Base-by-base conservation (phyloP, 2,888 invertebrate species). In the Fabriciana adippe region DNA sequence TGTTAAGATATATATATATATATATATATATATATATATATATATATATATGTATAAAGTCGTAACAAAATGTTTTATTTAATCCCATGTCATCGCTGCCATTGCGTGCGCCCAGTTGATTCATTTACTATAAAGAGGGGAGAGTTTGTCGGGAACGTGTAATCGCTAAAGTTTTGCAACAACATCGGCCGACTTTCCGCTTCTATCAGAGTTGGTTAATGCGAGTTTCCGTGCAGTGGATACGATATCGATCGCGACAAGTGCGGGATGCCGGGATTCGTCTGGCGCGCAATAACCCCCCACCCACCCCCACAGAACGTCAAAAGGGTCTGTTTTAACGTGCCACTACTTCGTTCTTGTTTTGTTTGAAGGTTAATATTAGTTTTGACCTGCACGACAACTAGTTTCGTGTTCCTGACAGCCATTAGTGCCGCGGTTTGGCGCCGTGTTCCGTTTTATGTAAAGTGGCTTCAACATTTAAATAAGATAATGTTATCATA, bases 341-440 rank as follows among this genome's bases (percentile, higher is more conserved):
- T 85, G 84, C 85, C 84, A 83, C 83, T 85, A 81, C 89, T 90
- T 90, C 89, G 89, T 88, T 90, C 89, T 89, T 89, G 88, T 91
- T 90, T 89, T 86, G 87, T 91, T 91, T 92, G 90, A 92, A 92
- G 90, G 92, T 92, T 92, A 92, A 90, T 88, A 86, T 86, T 84
- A 81, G 81, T 85, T 87, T 83, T 84, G 84, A 86, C 85, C 84
- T 82, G 82, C 56, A 56, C 51, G 68, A 72, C 70, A 64, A 61
- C 57, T 68, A 53, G 65, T 53, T 67, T 53, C 31, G 62, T 47
- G 35, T 64, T 63, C 48, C 51, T n/a, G 11, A 2, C 26, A 15
- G n/a, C 35, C 13, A 53, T 14, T 26, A 53, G 31, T 31, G 31
- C 15, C 15, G 8, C 54, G n/a, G 13, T 15, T 54, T 26, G 14